Evolutionary conservation across 64 coral and sea anemone genomes (phyloP).

Genomic region (Stichodactyla mertensii): DNA sequence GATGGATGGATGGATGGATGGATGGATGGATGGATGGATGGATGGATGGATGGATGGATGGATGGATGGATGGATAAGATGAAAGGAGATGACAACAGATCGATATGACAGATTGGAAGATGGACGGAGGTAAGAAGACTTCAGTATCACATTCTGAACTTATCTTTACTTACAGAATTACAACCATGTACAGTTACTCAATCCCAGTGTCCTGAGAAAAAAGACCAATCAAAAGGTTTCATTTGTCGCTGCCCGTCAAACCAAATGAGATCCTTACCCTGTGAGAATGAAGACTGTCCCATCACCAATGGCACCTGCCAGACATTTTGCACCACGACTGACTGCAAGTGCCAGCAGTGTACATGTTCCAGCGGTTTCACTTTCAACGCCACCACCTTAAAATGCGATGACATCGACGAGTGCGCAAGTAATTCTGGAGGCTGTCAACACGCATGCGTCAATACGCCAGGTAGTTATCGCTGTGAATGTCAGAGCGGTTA

Average conservation of each 20-base stretch:
- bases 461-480: conserved; percentile 67
- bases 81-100: neutral
- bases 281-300: conserved; percentile 13
- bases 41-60: too few species aligned
- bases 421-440: conserved; percentile 53
- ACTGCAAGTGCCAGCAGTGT: conserved; percentile 33
- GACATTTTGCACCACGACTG: conserved; percentile 13
- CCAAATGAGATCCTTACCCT: neutral
- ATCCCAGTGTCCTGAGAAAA: neutral
- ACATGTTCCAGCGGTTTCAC: conserved; percentile 41
- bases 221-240: neutral
- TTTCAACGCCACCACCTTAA: conserved; percentile 10
- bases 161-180: neutral
- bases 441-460: conserved; percentile 63
- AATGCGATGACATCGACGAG: conserved; percentile 61
- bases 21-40: too few species aligned
- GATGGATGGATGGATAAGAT: too few species aligned
- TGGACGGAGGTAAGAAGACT: neutral
- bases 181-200: neutral
- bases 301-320: conserved; percentile 35
- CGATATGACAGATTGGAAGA: neutral
- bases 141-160: neutral
- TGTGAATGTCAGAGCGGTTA: conserved; percentile 62
- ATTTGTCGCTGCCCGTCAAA: neutral
- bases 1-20: too few species aligned